phyloP scores from a whole-genome alignment of 2,888 invertebrate species.

The Helicoverpa assulta region DNA sequence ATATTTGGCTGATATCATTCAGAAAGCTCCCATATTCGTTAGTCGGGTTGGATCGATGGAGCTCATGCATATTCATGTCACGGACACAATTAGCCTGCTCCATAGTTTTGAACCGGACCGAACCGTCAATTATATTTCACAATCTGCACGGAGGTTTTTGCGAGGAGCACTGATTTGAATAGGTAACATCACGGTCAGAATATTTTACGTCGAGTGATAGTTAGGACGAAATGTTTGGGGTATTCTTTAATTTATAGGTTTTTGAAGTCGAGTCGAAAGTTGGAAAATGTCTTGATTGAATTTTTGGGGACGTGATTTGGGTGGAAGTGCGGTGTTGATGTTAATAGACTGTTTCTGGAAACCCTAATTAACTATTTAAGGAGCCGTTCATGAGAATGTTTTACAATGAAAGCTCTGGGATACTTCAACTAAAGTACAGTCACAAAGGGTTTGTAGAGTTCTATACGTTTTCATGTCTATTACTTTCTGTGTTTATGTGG shows the following conservation, averaged over 20 bases:
- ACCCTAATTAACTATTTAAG: background rate
- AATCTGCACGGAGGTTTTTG: constrained; percentile 78
- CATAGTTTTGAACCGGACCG: constrained; percentile 70
- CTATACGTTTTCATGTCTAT: too few species aligned
- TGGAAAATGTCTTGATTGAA: constrained; percentile 33
- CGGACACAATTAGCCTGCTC: constrained; percentile 80
- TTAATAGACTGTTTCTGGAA: background rate
- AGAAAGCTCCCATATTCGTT: constrained; percentile 65
- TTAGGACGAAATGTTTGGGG: constrained; percentile 47
- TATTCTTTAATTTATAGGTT: constrained; percentile 48
- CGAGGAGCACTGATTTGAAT: constrained; percentile 73
- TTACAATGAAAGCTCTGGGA: too few species aligned
- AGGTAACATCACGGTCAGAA: constrained; percentile 65
- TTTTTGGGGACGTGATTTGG: constrained; percentile 30
- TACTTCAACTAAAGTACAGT: too few species aligned
- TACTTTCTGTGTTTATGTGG: too few species aligned
- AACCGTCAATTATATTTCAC: constrained; percentile 83
- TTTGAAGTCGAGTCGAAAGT: constrained; percentile 18
- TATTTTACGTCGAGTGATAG: constrained; percentile 62
- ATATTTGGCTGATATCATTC: constrained; percentile 61
- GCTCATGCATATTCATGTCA: constrained; percentile 83
- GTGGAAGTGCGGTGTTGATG: background rate
- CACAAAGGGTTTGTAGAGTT: too few species aligned
- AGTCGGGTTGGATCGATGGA: constrained; percentile 69
- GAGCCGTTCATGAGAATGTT: background rate